phyloP scores from a whole-genome alignment of 2,113 vertebrate species.

The Grus americana region DNA sequence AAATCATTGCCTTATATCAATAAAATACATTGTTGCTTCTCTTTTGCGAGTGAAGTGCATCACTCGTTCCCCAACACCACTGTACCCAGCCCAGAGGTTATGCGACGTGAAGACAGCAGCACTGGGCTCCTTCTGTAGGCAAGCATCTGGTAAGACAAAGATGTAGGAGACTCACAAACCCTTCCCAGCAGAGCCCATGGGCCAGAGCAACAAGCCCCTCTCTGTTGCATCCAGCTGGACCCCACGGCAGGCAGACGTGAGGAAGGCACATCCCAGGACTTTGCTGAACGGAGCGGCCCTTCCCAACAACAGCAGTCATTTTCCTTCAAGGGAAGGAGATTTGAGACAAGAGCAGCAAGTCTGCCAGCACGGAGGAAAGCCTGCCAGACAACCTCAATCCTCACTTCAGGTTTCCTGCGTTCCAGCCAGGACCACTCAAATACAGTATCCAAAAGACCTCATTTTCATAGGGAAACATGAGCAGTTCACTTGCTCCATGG shows the following conservation, averaged over 20 bases:
- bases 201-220: neutral
- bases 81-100: neutral
- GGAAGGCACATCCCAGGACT: neutral
- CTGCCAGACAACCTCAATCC: neutral
- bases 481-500: neutral
- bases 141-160: neutral
- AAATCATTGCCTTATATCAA: too few species aligned
- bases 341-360: neutral
- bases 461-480: neutral
- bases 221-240: neutral
- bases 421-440: neutral
- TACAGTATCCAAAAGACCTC: neutral
- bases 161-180: neutral
- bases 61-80: too few species aligned
- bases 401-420: neutral
- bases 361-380: neutral
- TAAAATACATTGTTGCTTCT: too few species aligned
- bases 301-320: neutral
- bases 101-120: neutral
- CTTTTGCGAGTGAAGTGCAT: too few species aligned
- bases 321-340: neutral
- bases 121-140: neutral
- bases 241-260: rapidly evolving
- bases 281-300: neutral
- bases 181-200: neutral